phyloP scores from a whole-genome alignment of 1,140 invertebrate genomes.

The Pseudomyrmex gracilis region DNA sequence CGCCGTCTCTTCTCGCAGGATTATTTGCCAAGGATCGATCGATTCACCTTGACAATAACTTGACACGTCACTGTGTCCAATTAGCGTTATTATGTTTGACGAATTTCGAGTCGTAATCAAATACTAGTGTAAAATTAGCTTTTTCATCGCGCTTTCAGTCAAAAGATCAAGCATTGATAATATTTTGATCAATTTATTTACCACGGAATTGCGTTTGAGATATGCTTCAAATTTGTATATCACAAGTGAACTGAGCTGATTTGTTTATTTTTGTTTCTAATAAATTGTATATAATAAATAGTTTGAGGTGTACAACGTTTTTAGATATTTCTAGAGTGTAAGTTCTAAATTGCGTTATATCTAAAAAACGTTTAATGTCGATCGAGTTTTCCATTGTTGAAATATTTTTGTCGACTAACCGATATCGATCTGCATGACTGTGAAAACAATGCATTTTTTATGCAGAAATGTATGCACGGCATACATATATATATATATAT shows the following conservation, averaged over 20 bases:
- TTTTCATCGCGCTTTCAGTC: not conserved
- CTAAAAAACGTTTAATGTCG: not conserved
- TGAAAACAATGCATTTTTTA: slow-evolving; percentile 45
- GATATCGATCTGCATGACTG: not conserved
- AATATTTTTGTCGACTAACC: not conserved
- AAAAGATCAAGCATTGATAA: not conserved
- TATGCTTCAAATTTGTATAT: not conserved
- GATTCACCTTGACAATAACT: slow-evolving; percentile 6
- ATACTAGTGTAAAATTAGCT: slow-evolving; percentile 26
- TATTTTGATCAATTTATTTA: not conserved
- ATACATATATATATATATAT: slow-evolving; percentile 61
- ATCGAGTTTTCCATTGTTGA: not conserved
- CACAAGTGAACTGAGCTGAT: too few relatives aligned
- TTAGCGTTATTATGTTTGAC: slow-evolving; percentile 54
- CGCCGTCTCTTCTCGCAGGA: slow-evolving; percentile 19
- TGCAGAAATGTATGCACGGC: slow-evolving; percentile 51
- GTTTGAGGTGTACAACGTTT: too few relatives aligned
- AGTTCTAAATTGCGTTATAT: not conserved
- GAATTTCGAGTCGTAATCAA: slow-evolving; percentile 36
- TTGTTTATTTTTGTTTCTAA: not conserved
- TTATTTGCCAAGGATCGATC: slow-evolving; percentile 61
- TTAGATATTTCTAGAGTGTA: too few relatives aligned
- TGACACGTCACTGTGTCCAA: slow-evolving; percentile 70
- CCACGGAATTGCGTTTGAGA: not conserved
- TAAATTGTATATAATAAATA: not conserved